Conservation (phyloP, 2,888 invertebrate species). For the Theretra japonica region DNA sequence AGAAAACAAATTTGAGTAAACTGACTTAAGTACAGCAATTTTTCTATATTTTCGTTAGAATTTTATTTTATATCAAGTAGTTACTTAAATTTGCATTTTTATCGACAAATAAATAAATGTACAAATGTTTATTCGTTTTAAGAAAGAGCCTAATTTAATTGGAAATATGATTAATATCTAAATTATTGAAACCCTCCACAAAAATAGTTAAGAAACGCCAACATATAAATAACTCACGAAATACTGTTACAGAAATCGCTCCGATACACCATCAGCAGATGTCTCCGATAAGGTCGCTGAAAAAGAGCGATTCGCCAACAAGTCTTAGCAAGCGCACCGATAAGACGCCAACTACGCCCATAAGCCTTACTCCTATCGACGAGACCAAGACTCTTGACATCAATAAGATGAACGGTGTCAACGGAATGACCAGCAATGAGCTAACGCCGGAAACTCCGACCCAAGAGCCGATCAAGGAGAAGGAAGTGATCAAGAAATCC, state of each 20-base stretch:
- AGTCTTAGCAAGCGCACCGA: conserved; percentile 80
- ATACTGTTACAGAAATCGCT: conserved; percentile 78
- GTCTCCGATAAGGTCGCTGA: conserved; percentile 81
- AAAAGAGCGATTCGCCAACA: conserved; percentile 80
- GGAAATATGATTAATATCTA: no score
- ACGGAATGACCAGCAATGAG: conserved; percentile 63
- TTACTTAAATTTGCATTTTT: no score
- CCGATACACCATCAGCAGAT: conserved; percentile 83
- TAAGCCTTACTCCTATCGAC: conserved; percentile 80
- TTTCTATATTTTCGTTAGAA: no score
- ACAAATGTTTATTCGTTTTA: no score
- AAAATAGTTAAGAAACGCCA: conserved; percentile 19
- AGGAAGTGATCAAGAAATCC: conserved; percentile 76
- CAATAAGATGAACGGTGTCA: conserved; percentile 72
- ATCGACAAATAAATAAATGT: no score
- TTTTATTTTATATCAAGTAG: no score
- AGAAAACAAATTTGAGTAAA: neutral
- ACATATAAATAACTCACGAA: conserved; percentile 38
- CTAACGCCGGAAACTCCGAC: conserved; percentile 75
- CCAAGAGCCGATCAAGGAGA: conserved; percentile 65
- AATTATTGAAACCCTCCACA: conserved; percentile 41
- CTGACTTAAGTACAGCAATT: neutral
- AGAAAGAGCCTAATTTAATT: no score
- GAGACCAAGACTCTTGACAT: conserved; percentile 79
- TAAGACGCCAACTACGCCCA: conserved; percentile 81